Conservation (phyloP, 2,888 invertebrate genomes). For the Euproctis similis region DNA sequence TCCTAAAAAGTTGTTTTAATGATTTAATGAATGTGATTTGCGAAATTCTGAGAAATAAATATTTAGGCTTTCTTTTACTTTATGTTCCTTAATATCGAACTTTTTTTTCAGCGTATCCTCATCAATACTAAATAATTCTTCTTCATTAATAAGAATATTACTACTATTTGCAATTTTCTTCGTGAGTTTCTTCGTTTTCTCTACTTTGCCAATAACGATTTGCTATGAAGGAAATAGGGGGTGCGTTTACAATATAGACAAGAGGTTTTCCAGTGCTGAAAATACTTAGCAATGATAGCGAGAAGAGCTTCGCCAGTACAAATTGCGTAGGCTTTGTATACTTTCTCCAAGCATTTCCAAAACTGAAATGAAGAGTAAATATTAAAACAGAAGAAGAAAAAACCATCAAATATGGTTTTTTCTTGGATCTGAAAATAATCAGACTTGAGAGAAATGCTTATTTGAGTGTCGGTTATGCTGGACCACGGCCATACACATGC, state of each 20-base stretch:
- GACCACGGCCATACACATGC: too few species aligned
- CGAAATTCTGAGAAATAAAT: too few species aligned
- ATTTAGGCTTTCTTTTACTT: conserved; percentile 40
- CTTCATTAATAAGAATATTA: conserved; percentile 37
- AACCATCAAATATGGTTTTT: too few species aligned
- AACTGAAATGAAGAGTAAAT: conserved; percentile 40
- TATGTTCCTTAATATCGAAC: conserved; percentile 39
- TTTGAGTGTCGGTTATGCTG: too few species aligned
- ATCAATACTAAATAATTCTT: conserved; percentile 36
- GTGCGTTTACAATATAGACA: conserved; percentile 46
- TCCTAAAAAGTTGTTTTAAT: too few species aligned
- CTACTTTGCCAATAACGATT: conserved; percentile 43
- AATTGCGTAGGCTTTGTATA: conserved; percentile 44
- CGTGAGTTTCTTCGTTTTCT: conserved; percentile 41
- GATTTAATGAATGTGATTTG: too few species aligned
- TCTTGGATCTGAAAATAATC: too few species aligned
- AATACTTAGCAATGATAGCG: conserved; percentile 47
- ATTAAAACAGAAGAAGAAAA: too few species aligned
- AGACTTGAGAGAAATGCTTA: too few species aligned
- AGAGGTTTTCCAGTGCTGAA: conserved; percentile 54
- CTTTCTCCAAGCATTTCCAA: conserved; percentile 49
- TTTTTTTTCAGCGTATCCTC: conserved; percentile 35
- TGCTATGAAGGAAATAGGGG: conserved; percentile 46
- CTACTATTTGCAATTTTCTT: conserved; percentile 40
- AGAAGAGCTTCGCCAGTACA: conserved; percentile 50